Base-by-base conservation (phyloP, 2,113 vertebrate species). In the Salvelinus alpinus region DNA sequence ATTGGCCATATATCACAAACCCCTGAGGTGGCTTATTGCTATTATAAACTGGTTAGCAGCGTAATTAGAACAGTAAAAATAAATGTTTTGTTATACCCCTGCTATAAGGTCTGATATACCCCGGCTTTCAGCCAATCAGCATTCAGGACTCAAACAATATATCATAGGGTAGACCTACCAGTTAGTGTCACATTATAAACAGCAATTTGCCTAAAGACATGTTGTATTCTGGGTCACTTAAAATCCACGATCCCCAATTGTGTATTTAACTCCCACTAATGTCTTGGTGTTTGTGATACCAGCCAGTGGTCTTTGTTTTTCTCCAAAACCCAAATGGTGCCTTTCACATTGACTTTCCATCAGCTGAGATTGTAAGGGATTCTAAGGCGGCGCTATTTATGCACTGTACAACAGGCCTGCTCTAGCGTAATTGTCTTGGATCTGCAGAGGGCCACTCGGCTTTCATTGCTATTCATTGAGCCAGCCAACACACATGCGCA, bases 271-370 rank as follows among this genome's bases (percentile, higher is more conserved):
- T 88, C 85, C 85, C 88, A 83, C 88, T 92, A 92, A 92, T 92
- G 90, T 91, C 88, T 90, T 91, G 91, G 89, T 87, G 84, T 89
- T 92, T 82, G 88, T 90, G 90, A 92, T 91, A 86, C 62, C 87
- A 90, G 90, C 85, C 71, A 60, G 9, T 82, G 88, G 90, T 91
- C 89, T 88, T 88, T 73, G 44, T 71, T 71, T 84, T 59, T 87
- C 87, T 88, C 83, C 85, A 86, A 86, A 83, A 81, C 85, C 76
- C 74, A 88, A 87, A 88, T 83, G 87, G 89, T 85, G 85, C 90
- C 91, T 85, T 90, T 91, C 89, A 87, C 85, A 87, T 90, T 90
- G 88, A 83, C 89, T 90, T 89, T 80, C 82, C 84, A 80, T 89
- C 88, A 89, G 86, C 47, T 77, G 77, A 80, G 85, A 84, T 44